phyloP scores from a whole-genome alignment of 2,797 vertebrate genomes.

The Rhinophrynus dorsalis region DNA sequence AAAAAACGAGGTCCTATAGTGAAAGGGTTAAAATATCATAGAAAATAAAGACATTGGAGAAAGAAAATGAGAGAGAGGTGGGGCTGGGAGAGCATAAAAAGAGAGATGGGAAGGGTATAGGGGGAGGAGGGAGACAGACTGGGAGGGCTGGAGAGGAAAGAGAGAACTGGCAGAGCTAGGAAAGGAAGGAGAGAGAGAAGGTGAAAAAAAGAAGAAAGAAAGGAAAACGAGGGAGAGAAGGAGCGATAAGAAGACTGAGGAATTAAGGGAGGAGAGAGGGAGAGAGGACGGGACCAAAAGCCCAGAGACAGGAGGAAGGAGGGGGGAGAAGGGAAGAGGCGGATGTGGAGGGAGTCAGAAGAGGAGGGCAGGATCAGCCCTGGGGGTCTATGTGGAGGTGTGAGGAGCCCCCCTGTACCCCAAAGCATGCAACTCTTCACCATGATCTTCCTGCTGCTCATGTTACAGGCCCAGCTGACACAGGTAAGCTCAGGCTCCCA shows the following conservation, averaged over 20 bases:
- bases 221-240: slow-evolving; percentile 7
- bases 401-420: slow-evolving; percentile 32
- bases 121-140: not conserved
- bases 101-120: not conserved
- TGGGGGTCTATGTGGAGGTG: slow-evolving; percentile 41
- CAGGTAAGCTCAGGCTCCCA: slow-evolving; percentile 32
- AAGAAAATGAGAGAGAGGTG: not conserved
- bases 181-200: not conserved
- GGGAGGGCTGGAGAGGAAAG: not conserved
- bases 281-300: slow-evolving; percentile 39
- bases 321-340: slow-evolving; percentile 46
- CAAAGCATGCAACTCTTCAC: slow-evolving; percentile 45
- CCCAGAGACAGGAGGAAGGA: slow-evolving; percentile 38
- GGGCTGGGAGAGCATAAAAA: not conserved
- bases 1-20: not conserved
- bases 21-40: not conserved
- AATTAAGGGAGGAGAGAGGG: slow-evolving; percentile 45
- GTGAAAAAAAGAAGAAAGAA: slow-evolving; percentile 11
- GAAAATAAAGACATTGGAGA: not conserved
- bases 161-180: not conserved
- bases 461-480: slow-evolving; percentile 41
- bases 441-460: slow-evolving; percentile 48
- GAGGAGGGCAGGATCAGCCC: slow-evolving; percentile 46
- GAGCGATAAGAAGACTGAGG: slow-evolving; percentile 30
- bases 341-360: slow-evolving; percentile 49